Conservation (phyloP, 2,113 vertebrate genomes). For the Cryptotis parvus region DNA sequence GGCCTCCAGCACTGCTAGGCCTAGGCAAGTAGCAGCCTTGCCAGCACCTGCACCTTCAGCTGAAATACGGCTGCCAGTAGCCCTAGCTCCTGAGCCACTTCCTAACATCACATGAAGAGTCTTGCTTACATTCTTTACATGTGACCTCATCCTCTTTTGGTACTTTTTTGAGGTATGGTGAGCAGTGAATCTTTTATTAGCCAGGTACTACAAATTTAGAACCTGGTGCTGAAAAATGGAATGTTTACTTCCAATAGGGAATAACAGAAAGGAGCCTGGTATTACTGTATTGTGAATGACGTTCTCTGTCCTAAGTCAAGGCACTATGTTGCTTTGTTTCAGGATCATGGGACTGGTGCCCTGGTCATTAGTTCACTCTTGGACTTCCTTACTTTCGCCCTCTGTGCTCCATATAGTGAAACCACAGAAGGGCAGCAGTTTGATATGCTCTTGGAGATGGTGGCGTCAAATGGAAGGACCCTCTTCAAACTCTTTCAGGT, state of each 20-base stretch:
- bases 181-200: background rate
- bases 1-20: too few species aligned
- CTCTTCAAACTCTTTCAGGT: conserved; percentile 99
- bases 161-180: conserved; percentile 27
- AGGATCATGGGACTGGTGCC: conserved; percentile 98
- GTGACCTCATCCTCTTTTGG: too few species aligned
- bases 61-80: too few species aligned
- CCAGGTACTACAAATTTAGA: background rate
- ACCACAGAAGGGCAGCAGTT: conserved; percentile 99
- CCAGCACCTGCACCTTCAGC: too few species aligned
- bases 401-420: conserved; percentile 99
- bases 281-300: background rate
- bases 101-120: too few species aligned
- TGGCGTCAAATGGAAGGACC: conserved; percentile 95
- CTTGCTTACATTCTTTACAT: conserved; percentile 25
- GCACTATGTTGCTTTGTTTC: conserved; percentile 70
- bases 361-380: conserved; percentile 98
- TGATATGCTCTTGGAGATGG: conserved; percentile 99
- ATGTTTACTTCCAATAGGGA: background rate
- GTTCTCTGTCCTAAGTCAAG: background rate
- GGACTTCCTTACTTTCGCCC: conserved; percentile 99
- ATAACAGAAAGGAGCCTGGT: background rate
- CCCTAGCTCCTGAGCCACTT: too few species aligned
- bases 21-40: too few species aligned
- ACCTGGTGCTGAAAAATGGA: background rate